Percentiles rank a stretch among this genome's conserved stretches.
Conservation (phyloP, 1,140 invertebrate species). For the Ceratosolen fusciceps region DNA sequence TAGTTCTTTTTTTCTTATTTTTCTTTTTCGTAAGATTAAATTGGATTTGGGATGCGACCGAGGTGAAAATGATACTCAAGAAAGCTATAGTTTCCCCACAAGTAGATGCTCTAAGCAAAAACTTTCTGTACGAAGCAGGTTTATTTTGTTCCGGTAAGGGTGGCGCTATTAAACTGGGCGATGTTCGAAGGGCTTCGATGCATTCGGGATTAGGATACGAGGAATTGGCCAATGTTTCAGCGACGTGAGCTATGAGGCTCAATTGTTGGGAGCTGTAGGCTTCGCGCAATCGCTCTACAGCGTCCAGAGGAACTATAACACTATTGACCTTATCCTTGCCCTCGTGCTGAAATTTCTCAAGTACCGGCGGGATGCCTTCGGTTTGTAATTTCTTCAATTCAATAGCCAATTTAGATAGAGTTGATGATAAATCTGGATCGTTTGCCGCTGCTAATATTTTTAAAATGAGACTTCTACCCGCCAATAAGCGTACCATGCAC, state of each 20-base stretch:
- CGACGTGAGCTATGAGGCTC: conserved; percentile 60
- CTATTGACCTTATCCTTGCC: conserved; percentile 58
- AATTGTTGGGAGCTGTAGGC: conserved; percentile 64
- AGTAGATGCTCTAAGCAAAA: conserved; percentile 65
- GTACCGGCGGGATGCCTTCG: conserved; percentile 58
- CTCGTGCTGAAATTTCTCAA: conserved; percentile 60
- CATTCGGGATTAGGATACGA: conserved; percentile 61
- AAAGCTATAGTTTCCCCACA: conserved; percentile 68
- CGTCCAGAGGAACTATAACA: conserved; percentile 66
- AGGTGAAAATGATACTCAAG: conserved; percentile 63
- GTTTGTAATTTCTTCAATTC: conserved; percentile 59
- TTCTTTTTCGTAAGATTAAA: conserved; percentile 60
- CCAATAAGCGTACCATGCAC: conserved; percentile 63
- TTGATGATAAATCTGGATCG: conserved; percentile 55
- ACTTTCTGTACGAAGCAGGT: conserved; percentile 63
- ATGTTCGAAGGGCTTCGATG: conserved; percentile 56
- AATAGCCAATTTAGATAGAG: conserved; percentile 56
- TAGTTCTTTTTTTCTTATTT: conserved; percentile 65
- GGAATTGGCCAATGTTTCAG: conserved; percentile 59
- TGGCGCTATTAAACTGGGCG: conserved; percentile 58
- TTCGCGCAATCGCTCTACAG: conserved; percentile 65
- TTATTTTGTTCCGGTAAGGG: conserved; percentile 57
- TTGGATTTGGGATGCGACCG: conserved; percentile 57
- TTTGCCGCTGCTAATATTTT: conserved; percentile 63
- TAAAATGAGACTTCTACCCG: conserved; percentile 64